Evolutionary conservation across 1,140 invertebrate species (phyloP).

Genomic region (Cyclina sinensis): DNA sequence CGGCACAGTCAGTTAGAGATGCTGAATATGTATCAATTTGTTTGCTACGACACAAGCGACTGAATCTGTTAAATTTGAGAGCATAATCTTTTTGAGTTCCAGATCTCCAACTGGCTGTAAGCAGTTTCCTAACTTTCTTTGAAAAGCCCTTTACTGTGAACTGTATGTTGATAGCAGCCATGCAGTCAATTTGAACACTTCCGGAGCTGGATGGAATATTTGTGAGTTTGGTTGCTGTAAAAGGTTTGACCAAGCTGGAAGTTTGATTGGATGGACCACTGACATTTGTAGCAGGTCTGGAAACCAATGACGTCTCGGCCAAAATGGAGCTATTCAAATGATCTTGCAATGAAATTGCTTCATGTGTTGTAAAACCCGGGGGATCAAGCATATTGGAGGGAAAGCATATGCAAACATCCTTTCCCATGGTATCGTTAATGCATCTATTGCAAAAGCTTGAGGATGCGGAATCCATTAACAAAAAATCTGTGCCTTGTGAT

Average conservation of each 20-base stretch:
- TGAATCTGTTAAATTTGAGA: slow-evolving; percentile 50
- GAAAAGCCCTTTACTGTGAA: slow-evolving; percentile 57
- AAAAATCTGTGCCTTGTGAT: slow-evolving; percentile 21
- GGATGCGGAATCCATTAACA: slow-evolving; percentile 22
- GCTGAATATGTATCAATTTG: slow-evolving; percentile 52
- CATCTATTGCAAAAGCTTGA: slow-evolving; percentile 53
- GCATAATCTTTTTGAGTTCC: slow-evolving; percentile 59
- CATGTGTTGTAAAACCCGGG: slow-evolving; percentile 42
- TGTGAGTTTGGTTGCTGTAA: slow-evolving; percentile 43
- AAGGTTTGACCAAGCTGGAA: slow-evolving; percentile 46
- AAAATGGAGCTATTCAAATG: slow-evolving; percentile 66
- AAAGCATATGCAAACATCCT: slow-evolving; percentile 48
- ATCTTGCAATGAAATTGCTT: slow-evolving; percentile 44
- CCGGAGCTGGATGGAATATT: slow-evolving; percentile 49
- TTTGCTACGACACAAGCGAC: slow-evolving; percentile 53
- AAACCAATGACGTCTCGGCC: slow-evolving; percentile 52
- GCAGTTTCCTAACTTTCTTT: slow-evolving; percentile 47
- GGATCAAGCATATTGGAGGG: slow-evolving; percentile 24
- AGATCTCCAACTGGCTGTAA: slow-evolving; percentile 48
- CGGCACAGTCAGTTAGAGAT: slow-evolving; percentile 24
- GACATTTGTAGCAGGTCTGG: not conserved
- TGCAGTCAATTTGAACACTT: slow-evolving; percentile 51
- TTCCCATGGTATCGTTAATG: slow-evolving; percentile 60
- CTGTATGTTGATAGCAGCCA: too few relatives aligned
- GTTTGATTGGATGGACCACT: slow-evolving; percentile 22